Evolutionary conservation across 2,113 vertebrate species (phyloP), one percentile per base, ranked within the genome.

Genomic region (Numida meleagris): DNA sequence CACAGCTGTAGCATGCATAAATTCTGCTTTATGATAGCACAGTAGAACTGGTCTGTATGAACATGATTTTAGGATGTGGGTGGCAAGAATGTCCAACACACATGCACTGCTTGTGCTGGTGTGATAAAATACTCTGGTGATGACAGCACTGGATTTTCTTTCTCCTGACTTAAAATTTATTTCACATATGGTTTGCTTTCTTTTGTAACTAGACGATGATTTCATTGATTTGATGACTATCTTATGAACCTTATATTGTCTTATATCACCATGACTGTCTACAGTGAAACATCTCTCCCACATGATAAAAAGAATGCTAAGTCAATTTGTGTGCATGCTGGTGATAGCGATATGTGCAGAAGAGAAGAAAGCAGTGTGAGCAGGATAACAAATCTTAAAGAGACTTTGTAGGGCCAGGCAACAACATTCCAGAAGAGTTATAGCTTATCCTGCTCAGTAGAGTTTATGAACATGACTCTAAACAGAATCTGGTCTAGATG

Each of bases 161-260:
- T 94, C 70, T 91, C n/a, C 20, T 86, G 42, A 18, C 6, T 88
- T 81, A 81, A 88, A 88, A 84, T 93, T 82, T 90, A 91, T 88
- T 91, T 94, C 68, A 89, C 87, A 94, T 81, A 25, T 90, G 76
- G 65, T 96, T 96, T 36, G 9, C 51, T 83, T 95, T 94, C 85
- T 86, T 45, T 63, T 81, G 68, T 83, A 88, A 80, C 34, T 57
- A 86, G 85, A 68, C 67, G 57, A 94, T 72, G 68, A 78, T 88
- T 91, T 88, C 34, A 68, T 74, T 86, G 48, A 72, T 86, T 78
- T 86, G 46, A 78, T 63, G 67, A 16, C 31, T 94, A 17, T 91
- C 46, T 89, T 81, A 61, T 33, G 73, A 95, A 89, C 24, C 6
- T 6, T 3, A 4, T 34, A 86, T 48, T 20, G 11, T 59, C 61